Conservation (phyloP, 2,113 vertebrate genomes). For the Dendrocopos noguchii region DNA sequence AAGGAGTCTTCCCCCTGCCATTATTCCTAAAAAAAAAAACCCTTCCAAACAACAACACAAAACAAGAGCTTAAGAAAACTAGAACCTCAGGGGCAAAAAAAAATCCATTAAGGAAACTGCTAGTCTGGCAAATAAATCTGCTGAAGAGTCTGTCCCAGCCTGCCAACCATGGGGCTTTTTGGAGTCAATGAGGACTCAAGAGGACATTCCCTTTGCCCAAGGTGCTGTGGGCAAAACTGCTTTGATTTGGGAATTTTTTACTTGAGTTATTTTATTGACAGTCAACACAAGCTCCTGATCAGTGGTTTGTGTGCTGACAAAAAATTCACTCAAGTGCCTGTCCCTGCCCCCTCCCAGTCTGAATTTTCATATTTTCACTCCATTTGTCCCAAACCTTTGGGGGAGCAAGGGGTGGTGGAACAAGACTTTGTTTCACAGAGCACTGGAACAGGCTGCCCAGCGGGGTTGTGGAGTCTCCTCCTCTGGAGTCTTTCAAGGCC, state of each 20-base stretch:
- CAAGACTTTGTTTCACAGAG: neutral
- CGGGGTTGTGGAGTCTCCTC: too few species aligned
- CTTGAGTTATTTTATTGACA: neutral
- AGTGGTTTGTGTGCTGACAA: neutral
- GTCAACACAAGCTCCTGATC: neutral
- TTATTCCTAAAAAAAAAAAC: neutral
- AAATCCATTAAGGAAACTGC: neutral
- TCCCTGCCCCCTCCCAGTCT: neutral
- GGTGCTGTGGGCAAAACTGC: neutral
- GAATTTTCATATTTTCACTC: neutral
- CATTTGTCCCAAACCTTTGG: neutral
- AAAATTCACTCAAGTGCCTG: neutral
- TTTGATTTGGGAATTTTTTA: neutral
- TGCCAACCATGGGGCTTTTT: neutral
- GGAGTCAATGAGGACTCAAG: neutral
- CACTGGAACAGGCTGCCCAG: too few species aligned
- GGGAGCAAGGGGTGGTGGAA: neutral
- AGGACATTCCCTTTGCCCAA: neutral
- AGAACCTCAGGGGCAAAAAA: neutral
- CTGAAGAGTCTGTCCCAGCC: neutral
- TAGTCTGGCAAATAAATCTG: neutral
- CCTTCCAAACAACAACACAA: neutral
- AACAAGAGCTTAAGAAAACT: neutral
- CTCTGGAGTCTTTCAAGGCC: too few species aligned
- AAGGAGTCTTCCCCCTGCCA: neutral